Percentiles rank a stretch among this genome's conserved stretches.
Conservation (phyloP, 2,888 invertebrate genomes). For the Hyalella azteca region DNA sequence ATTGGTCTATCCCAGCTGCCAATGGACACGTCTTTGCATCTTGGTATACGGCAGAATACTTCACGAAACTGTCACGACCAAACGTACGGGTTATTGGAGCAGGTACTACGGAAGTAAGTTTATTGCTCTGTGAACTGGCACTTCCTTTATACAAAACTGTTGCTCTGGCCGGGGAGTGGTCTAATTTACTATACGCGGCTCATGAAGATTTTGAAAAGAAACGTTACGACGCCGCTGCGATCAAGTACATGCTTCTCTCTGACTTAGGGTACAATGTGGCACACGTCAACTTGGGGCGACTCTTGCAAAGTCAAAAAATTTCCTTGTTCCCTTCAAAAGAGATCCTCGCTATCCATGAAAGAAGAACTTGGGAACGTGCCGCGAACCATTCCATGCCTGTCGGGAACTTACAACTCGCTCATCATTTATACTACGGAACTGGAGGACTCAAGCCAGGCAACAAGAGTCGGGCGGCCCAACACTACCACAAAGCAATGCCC, state of each 20-base stretch:
- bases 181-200: conserved; percentile 38
- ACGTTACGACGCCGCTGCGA: conserved; percentile 33
- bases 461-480: background rate
- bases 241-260: conserved; percentile 52
- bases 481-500: conserved; percentile 42
- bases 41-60: conserved; percentile 46
- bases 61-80: conserved; percentile 33
- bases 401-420: conserved; percentile 42
- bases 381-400: conserved; percentile 39
- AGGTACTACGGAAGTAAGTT: background rate
- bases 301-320: conserved; percentile 31
- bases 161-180: conserved; percentile 47
- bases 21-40: conserved; percentile 48
- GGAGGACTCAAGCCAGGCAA: conserved; percentile 26
- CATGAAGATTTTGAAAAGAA: conserved; percentile 42
- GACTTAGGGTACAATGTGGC: conserved; percentile 49
- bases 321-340: conserved; percentile 10
- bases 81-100: background rate
- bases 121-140: conserved; percentile 38
- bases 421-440: conserved; percentile 48
- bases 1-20: conserved; percentile 47
- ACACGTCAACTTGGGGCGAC: conserved; percentile 47
- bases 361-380: conserved; percentile 39
- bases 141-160: conserved; percentile 41
- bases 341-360: background rate